phyloP scores from a whole-genome alignment of 2,888 invertebrate genomes.

The Ditula angustiorana region DNA sequence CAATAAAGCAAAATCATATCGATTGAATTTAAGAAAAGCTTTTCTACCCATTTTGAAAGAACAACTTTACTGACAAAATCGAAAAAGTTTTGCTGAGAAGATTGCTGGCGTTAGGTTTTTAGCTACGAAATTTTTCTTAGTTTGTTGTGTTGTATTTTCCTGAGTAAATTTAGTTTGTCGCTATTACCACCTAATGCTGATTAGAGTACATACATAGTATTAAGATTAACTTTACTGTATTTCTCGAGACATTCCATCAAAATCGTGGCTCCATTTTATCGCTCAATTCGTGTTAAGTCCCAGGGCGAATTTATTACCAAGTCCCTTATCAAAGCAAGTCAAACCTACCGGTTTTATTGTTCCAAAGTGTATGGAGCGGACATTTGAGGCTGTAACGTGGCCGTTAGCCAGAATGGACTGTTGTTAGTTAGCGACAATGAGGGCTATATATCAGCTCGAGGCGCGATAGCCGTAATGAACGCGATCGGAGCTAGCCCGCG shows the following conservation, averaged over 20 bases:
- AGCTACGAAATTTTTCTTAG: too few relatives aligned
- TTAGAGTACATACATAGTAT: too few relatives aligned
- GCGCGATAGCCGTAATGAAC: slow-evolving; percentile 49
- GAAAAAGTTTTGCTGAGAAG: too few relatives aligned
- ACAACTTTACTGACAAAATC: too few relatives aligned
- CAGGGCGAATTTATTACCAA: slow-evolving; percentile 18
- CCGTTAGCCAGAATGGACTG: slow-evolving; percentile 74
- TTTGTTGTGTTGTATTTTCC: too few relatives aligned
- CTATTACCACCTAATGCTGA: too few relatives aligned
- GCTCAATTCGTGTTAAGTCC: slow-evolving; percentile 4
- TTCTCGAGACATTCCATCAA: background rate
- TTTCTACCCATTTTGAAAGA: too few relatives aligned
- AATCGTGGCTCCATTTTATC: background rate
- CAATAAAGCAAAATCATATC: too few relatives aligned
- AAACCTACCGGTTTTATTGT: slow-evolving; percentile 40
- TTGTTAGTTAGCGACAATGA: slow-evolving; percentile 79
- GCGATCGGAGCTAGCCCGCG: slow-evolving; percentile 53
- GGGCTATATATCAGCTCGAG: slow-evolving; percentile 68
- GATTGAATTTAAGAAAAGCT: too few relatives aligned
- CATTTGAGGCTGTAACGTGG: slow-evolving; percentile 63
- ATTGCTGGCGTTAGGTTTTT: too few relatives aligned
- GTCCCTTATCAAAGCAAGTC: slow-evolving; percentile 38
- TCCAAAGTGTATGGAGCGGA: slow-evolving; percentile 47
- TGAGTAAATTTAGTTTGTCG: too few relatives aligned
- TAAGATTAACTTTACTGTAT: too few relatives aligned